Evolutionary conservation across 2,888 invertebrate species (phyloP), one percentile per base, ranked within the genome.

Genomic region (Cyrtodaria siliqua): DNA sequence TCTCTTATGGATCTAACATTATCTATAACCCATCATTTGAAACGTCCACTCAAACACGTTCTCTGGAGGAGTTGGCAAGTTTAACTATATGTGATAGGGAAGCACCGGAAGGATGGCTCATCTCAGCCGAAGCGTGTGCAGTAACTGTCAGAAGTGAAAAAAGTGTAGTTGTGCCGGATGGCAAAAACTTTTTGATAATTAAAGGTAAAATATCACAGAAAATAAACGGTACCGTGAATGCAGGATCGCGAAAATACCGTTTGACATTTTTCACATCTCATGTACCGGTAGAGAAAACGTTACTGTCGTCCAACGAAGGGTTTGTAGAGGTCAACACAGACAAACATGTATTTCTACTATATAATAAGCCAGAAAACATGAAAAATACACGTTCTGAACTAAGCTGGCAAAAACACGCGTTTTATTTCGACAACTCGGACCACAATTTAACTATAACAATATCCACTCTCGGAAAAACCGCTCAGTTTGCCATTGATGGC

Each of bases 401-500:
- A 8, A 40, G 47, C 1, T 78, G 78, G 78, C 78, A 78, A 23
- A 56, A 78, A 38, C 73, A 78, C 64, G n/a, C 42, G 2, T 78
- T 61, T 64, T 70, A 44, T 40, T 69, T 78, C 16, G 24, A 62
- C 12, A 12, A 44, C 2, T 20, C 18, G 23, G 33, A 27, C 18
- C 24, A 38, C 20, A 33, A n/a, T 18, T 29, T 55, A 29, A 52
- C 12, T n/a, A 16, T 74, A n/a, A 40, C 42, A 26, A 26, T 74
- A 29, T 59, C 67, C 2, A 68, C 68, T 20, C 18, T 67, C 1
- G 44, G 40, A 23, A 33, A 18, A 9, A 38, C 47, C 4, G 26
- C 27, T 29, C 56, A 62, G n/a, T 61, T 70, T 60, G 78, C 69
- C 14, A n/a, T 78, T 6, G 69, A 78, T 42, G 24, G 56, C 20